Evolutionary conservation across 2,113 vertebrate species (phyloP).

Genomic region (Orthochromis malagaraziensis): DNA sequence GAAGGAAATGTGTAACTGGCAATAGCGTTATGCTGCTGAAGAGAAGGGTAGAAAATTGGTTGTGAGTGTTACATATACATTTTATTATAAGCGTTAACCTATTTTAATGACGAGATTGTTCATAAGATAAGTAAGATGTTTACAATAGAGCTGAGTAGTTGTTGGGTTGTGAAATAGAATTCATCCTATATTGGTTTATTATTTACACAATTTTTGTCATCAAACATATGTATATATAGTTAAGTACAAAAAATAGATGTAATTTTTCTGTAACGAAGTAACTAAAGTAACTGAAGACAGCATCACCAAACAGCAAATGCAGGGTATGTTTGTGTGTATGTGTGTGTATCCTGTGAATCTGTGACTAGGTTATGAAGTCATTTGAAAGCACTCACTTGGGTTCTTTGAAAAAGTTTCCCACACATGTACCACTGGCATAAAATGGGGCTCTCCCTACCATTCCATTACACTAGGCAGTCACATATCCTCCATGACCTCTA

Average conservation of each 20-base stretch:
- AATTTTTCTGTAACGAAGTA: background rate
- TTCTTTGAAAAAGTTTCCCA: conserved; percentile 3
- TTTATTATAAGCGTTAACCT: background rate
- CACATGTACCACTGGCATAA: conserved; percentile 12
- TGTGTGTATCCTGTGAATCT: background rate
- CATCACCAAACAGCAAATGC: background rate
- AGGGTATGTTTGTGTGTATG: background rate
- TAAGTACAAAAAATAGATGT: background rate
- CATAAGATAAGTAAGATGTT: background rate
- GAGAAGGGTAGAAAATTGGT: background rate
- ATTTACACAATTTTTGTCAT: background rate
- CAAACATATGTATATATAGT: background rate
- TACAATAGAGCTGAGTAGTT: background rate
- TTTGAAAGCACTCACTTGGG: background rate
- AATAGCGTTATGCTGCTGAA: background rate
- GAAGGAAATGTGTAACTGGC: background rate
- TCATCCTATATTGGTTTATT: background rate
- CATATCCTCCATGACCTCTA: background rate
- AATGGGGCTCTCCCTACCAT: conserved; percentile 3
- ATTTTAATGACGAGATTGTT: background rate
- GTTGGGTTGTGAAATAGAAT: background rate
- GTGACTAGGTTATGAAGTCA: background rate
- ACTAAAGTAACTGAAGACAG: background rate
- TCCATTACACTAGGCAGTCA: conserved; percentile 12
- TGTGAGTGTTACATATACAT: background rate